These are phyloP conservation scores for Mobula birostris DNA, from an alignment of 2,113 vertebrate genomes.

Conservation along the genomic window DNA sequence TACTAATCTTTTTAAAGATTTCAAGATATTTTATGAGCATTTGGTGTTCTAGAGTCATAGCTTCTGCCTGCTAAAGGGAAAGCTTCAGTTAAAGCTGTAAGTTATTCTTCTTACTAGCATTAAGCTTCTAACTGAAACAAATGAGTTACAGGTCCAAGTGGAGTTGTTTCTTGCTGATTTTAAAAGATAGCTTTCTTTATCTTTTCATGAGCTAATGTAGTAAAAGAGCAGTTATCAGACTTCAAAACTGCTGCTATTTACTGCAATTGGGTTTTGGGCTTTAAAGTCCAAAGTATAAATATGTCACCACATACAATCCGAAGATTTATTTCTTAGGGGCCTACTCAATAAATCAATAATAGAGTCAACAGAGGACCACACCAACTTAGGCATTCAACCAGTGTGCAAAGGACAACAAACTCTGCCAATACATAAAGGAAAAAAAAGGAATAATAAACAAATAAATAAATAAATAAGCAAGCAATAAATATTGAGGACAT, in stretches of 20 bases:
- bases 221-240: neutral
- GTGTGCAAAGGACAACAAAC: no score
- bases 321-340: no score
- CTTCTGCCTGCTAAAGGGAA: neutral
- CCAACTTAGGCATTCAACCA: no score
- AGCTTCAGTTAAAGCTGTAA: neutral
- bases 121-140: neutral
- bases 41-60: neutral
- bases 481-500: no score
- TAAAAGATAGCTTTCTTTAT: neutral
- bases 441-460: no score
- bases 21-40: neutral
- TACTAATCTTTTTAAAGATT: neutral
- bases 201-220: neutral
- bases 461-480: no score
- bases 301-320: no score
- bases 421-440: no score
- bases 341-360: no score
- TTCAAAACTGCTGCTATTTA: neutral
- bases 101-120: neutral
- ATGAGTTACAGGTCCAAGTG: neutral
- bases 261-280: neutral
- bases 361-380: no score
- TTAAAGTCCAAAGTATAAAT: no score
- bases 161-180: neutral